Evolutionary conservation across 2,888 invertebrate species (phyloP), one percentile per base, ranked within the genome.

Genomic region (Seladonia tumulorum): DNA sequence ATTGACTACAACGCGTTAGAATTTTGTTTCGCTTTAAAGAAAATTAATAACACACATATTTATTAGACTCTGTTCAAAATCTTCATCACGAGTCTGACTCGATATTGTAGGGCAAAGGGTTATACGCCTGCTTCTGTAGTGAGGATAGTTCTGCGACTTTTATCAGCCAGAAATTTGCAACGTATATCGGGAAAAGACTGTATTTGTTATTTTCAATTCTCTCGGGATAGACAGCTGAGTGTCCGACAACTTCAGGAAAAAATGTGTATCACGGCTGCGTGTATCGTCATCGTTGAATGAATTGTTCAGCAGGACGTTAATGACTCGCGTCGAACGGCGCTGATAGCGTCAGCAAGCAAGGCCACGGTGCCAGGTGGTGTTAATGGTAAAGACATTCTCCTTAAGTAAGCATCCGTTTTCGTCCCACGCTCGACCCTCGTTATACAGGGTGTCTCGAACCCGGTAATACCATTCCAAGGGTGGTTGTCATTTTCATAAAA

Each of bases 401-500:
- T 84, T 80, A 83, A 86, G 84, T 77, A 74, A 86, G 73, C 73
- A 71, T 71, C 85, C 75, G 80, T 86, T 86, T 86, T 75, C 77
- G 75, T 66, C 84, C 85, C 25, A 72, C 79, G 70, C 60, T 85
- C 63, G 57, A 29, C 63, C 42, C 53, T 45, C 57, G 49, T 66
- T 66, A 39, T 66, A 66, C 66, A 39, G 66, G 22, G 66, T 66
- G 66, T 66, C 66, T 66, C 66, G 29, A 29, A 29, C 29, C 29
- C 63, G 29, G 25, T 63, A 5, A 14, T 29, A 29, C 2, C 14
- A 25, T 25, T 63, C 14, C 63, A 14, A 29, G 63, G 63, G 16
- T 63, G 63, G 16, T 4, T 12, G 29, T 29, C 2, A 29, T 25
- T 63, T 25, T 25, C 29, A 2, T 16, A 7, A 14, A 29, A 29